Percentiles rank a stretch among this genome's conserved stretches.
Conservation (phyloP, 1,140 invertebrate genomes). For the Drosophila oshimai region DNA sequence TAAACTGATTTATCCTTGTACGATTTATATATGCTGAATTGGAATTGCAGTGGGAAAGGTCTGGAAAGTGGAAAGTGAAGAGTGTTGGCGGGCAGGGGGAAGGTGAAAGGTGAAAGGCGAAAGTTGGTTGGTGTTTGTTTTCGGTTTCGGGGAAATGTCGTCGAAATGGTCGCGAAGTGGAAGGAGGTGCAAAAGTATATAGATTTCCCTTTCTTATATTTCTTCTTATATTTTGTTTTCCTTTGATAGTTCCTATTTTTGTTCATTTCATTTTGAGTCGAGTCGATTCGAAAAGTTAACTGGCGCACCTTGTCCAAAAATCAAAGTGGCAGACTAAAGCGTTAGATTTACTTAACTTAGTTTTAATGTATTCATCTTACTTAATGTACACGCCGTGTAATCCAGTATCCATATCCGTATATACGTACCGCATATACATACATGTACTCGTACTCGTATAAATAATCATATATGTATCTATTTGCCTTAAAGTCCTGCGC, state of each 20-base stretch:
- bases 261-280: slow-evolving; percentile 15
- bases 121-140: slow-evolving; percentile 10
- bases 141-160: slow-evolving; percentile 21
- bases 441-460: slow-evolving; percentile 51
- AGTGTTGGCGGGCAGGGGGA: slow-evolving; percentile 1
- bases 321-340: slow-evolving; percentile 80
- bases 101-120: slow-evolving; percentile 34
- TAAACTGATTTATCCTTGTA: slow-evolving; percentile 72
- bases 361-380: slow-evolving; percentile 57
- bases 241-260: slow-evolving; percentile 24
- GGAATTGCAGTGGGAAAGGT: slow-evolving; percentile 47
- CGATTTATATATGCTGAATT: slow-evolving; percentile 47
- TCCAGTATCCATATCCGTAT: slow-evolving; percentile 55
- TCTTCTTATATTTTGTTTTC: slow-evolving; percentile 17
- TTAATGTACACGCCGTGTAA: slow-evolving; percentile 67
- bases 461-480: slow-evolving; percentile 66
- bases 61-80: slow-evolving; percentile 17
- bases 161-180: slow-evolving; percentile 18
- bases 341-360: slow-evolving; percentile 77
- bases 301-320: slow-evolving; percentile 78
- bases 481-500: slow-evolving; percentile 45
- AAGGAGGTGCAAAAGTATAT: slow-evolving; percentile 52
- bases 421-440: slow-evolving; percentile 38
- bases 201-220: slow-evolving; percentile 41
- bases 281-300: slow-evolving; percentile 56